Percentiles rank a stretch among this genome's conserved stretches.
These are phyloP conservation scores for human DNA, from an alignment of 2,113 vertebrate genomes.

Conservation along the genomic window DNA sequence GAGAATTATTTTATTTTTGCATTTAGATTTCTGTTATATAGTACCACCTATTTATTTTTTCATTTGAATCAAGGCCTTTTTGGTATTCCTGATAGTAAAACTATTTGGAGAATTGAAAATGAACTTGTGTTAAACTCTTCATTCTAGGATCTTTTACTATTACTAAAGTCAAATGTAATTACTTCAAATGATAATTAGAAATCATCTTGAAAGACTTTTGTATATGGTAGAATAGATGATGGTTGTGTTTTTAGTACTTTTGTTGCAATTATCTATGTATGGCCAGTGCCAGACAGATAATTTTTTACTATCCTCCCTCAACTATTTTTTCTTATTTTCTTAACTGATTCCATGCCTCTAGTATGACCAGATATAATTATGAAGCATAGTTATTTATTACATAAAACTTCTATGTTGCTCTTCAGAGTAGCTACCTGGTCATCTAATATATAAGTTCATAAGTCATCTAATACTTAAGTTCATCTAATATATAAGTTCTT, in stretches of 20 bases:
- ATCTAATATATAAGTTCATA: too few relatives aligned
- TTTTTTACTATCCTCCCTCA: neutral
- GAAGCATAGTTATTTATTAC: neutral
- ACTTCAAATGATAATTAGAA: constrained; percentile 9
- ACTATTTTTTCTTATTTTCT: constrained; percentile 4
- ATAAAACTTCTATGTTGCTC: neutral
- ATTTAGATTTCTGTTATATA: constrained; percentile 36
- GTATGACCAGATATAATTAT: neutral
- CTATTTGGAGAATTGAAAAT: constrained; percentile 37
- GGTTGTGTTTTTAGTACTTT: neutral
- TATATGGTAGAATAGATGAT: constrained; percentile 9
- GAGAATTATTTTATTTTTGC: neutral
- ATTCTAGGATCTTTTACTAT: neutral
- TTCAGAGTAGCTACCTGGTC: neutral
- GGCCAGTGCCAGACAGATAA: neutral
- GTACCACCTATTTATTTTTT: neutral
- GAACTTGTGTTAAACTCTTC: constrained; percentile 37
- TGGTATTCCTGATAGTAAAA: neutral
- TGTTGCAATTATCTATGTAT: neutral
- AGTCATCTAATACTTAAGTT: neutral
- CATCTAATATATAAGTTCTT: neutral
- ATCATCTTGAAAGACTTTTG: constrained; percentile 20
- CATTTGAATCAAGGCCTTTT: neutral
- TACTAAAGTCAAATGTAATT: constrained; percentile 31
- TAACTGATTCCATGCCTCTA: neutral